Percentiles rank a stretch among this genome's conserved stretches.
Conservation (phyloP, 1,140 invertebrate species). For the Pseudomyrmex flavicornis region DNA sequence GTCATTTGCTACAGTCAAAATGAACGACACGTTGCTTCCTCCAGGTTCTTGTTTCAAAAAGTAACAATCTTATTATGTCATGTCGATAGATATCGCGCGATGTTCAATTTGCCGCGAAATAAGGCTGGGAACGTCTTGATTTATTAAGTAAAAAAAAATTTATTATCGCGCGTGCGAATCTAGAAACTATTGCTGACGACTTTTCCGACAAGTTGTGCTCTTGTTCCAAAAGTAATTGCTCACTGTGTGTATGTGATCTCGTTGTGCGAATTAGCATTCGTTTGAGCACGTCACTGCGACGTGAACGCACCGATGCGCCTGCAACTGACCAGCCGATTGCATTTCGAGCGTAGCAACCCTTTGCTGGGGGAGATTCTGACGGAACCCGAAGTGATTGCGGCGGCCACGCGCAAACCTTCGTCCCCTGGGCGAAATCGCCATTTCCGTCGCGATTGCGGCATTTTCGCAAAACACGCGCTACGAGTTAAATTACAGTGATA, state of each 20-base stretch:
- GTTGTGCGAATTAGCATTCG: slow-evolving; percentile 12
- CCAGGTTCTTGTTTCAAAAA: too few relatives aligned
- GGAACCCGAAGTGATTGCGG: slow-evolving; percentile 18
- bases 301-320: slow-evolving; percentile 31
- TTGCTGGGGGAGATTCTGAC: background rate
- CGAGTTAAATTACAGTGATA: background rate
- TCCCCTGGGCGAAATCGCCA: background rate
- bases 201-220: too few relatives aligned
- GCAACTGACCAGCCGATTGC: slow-evolving; percentile 14
- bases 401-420: slow-evolving; percentile 9
- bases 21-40: background rate
- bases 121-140: too few relatives aligned
- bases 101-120: too few relatives aligned
- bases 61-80: too few relatives aligned
- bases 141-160: too few relatives aligned
- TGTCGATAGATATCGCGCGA: too few relatives aligned
- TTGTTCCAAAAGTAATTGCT: too few relatives aligned
- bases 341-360: slow-evolving; percentile 1
- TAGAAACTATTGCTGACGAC: too few relatives aligned
- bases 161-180: too few relatives aligned
- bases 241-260: background rate
- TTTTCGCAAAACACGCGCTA: slow-evolving; percentile 6
- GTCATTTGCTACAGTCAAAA: slow-evolving; percentile 14
- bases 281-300: slow-evolving; percentile 15
- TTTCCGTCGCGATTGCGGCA: background rate